Evolutionary conservation across 2,888 invertebrate species (phyloP), one percentile per base, ranked within the genome.

Genomic region (Chymomyza caudatula): DNA sequence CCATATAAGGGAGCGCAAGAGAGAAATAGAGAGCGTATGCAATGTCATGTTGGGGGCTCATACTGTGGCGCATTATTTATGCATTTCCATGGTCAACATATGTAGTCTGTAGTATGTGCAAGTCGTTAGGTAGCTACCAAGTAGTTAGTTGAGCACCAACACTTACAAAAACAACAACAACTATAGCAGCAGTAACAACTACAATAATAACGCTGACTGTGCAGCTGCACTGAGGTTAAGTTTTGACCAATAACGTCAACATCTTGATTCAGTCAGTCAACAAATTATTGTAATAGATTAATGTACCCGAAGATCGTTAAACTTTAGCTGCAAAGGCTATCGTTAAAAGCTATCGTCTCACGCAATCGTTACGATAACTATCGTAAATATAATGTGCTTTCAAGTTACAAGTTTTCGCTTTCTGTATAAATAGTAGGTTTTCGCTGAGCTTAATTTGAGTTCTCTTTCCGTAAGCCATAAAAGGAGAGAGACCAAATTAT

Each of bases 31-130:
- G 43, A 37, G 58, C 77, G 73, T 74, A 84, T 85, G 81, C 78
- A 73, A 75, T 81, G 78, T 77, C 25, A 56, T 42, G 42, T 22
- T 71, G 42, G 29, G 71, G 64, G 69, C 77, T 70, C 81, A 77
- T 78, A 75, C 81, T 79, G 78, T 70, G 79, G 72, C 76, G 76
- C 82, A 85, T 83, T 83, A 83, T 85, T 83, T 82, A 83, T 83
- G 82, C 82, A 83, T 83, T 83, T 85, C 76, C 82, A 82, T 81
- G 85, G 82, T 81, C 82, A 82, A 85, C 85, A 82, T 85, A 79
- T 79, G 82, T 81, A 74, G 71, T 59, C 29, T n/a, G 44, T 43
- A 29, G 53, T 63, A 63, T 74, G 69, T 68, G 65, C 65, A 67
- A 73, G 68, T 82, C 79, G 77, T 82, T 80, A 74, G 77, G 76